These are phyloP conservation scores for Chamaea fasciata DNA, from an alignment of 2,113 vertebrate genomes.

Conservation along the genomic window DNA sequence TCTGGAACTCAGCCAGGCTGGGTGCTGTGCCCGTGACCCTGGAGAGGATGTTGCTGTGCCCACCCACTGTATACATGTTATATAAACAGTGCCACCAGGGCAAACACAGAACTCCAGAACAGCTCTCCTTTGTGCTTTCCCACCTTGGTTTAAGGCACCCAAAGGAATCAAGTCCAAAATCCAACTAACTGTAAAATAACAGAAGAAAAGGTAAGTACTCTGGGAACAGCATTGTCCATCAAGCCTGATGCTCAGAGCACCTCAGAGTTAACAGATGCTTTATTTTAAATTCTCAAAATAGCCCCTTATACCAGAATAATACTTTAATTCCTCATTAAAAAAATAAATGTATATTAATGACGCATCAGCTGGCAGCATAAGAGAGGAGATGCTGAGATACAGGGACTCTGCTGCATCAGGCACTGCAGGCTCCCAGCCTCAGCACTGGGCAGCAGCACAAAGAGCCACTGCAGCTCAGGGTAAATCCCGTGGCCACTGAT, in stretches of 20 bases:
- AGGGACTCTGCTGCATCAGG: not conserved
- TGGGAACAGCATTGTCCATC: not conserved
- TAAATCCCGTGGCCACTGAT: not conserved
- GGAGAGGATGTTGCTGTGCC: not conserved
- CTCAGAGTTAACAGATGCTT: not conserved
- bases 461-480: not conserved
- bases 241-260: not conserved
- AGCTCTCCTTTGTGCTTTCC: not conserved
- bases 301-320: not conserved
- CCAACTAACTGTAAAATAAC: not conserved
- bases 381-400: not conserved
- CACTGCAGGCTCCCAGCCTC: not conserved
- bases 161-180: not conserved
- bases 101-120: not conserved
- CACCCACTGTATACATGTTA: accelerated
- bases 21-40: not conserved
- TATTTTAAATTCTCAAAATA: not conserved
- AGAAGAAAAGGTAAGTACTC: not conserved
- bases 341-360: too few relatives aligned
- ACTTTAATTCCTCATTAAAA: not conserved
- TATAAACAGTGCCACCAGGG: not conserved
- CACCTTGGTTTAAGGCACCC: not conserved
- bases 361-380: accelerated
- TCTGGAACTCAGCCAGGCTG: not conserved
- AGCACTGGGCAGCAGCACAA: not conserved